A percentile compares a stretch with the other conserved stretches of the same genome.
These are phyloP conservation scores for Lasius fuliginosus DNA, from an alignment of 2,888 invertebrate species.

Conservation along the genomic window DNA sequence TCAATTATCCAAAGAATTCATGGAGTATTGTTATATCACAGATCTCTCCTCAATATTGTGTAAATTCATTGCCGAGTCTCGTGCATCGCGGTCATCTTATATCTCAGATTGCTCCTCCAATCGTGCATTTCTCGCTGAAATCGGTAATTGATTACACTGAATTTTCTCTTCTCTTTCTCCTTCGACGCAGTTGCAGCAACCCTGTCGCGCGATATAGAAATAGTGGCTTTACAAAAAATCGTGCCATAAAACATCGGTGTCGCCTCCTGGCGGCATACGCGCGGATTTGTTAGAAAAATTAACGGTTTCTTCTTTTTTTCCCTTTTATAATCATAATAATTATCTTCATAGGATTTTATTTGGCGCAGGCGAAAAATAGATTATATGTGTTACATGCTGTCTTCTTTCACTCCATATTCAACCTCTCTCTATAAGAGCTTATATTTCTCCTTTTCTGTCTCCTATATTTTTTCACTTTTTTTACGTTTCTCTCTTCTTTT, in stretches of 20 bases:
- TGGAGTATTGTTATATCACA: constrained; percentile 14
- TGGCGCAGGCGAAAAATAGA: constrained; percentile 80
- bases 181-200: constrained; percentile 52
- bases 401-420: constrained; percentile 22
- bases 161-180: constrained; percentile 68
- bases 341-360: constrained; percentile 70
- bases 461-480: constrained; percentile 29
- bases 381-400: constrained; percentile 71
- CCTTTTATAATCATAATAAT: constrained; percentile 66
- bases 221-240: constrained; percentile 71
- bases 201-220: constrained; percentile 64
- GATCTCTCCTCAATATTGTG: constrained; percentile 8
- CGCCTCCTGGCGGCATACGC: constrained; percentile 53
- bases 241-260: constrained; percentile 56
- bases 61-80: constrained; percentile 42
- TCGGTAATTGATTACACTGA: constrained; percentile 56
- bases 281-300: constrained; percentile 76
- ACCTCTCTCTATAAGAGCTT: constrained; percentile 53
- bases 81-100: constrained; percentile 29
- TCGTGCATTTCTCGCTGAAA: constrained; percentile 35
- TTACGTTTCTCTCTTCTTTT: constrained; percentile 36
- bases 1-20: constrained; percentile 9
- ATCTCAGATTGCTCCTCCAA: constrained; percentile 5
- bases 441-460: constrained; percentile 43
- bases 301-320: constrained; percentile 71